Base-by-base conservation (phyloP, 2,888 invertebrate species). In the Alloplasta piceator region DNA sequence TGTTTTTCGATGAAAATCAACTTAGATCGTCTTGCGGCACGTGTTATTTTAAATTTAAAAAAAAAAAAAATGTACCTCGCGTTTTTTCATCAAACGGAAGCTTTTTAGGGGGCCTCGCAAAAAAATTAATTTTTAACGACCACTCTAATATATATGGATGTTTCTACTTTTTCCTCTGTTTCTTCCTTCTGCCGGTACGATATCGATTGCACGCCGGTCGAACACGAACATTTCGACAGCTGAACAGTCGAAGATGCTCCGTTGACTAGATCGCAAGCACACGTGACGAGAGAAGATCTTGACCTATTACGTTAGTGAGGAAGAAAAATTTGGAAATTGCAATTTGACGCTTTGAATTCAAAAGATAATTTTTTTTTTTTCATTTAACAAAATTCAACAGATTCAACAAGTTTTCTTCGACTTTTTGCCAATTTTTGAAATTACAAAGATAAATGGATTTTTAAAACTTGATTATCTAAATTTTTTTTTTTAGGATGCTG, bases 401-500 rank as follows among this genome's bases (percentile, higher is more conserved):
- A n/a, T n/a, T n/a, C n/a, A n/a, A n/a, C n/a, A n/a, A n/a, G n/a
- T n/a, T n/a, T n/a, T n/a, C n/a, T n/a, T n/a, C n/a, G n/a, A n/a
- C n/a, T n/a, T n/a, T 9, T 16, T 41, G 12, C 1, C 6, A n/a
- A 38, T 46, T 66, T 56, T 12, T 14, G 36, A 26, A 10, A 56
- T 6, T 43, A 10, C 12, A 41, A 12, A 41, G 10, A 1, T 6
- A n/a, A 12, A 41, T 41, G 63, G 12, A 46, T 48, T 46, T 66
- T 6, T 46, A 43, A 9, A 38, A 55, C 50, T 68, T n/a, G 14
- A n/a, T 10, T 46, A 36, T 9, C 14, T 16, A 67, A 58, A n/a
- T 48, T 64, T 82, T 85, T 78, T 81, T 70, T 74, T 90, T 90
- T 88, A 92, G 92, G 90, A 92, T 92, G 92, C 91, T 86, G 89